phyloP scores from a whole-genome alignment of 2,113 vertebrate species.

The Opisthocomus hoazin region DNA sequence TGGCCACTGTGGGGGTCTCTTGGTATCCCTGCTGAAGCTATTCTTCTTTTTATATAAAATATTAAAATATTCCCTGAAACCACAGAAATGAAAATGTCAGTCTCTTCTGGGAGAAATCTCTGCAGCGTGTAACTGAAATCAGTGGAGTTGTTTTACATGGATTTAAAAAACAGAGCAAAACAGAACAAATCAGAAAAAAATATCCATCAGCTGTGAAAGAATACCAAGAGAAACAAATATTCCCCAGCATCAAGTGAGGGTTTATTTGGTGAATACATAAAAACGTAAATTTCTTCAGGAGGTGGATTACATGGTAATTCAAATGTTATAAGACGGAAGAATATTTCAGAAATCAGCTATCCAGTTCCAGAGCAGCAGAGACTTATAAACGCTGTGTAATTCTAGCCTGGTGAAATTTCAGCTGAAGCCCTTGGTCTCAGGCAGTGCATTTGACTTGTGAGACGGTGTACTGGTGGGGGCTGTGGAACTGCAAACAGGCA shows the following conservation, averaged over 20 bases:
- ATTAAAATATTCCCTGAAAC: not conserved
- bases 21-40: not conserved
- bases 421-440: not conserved
- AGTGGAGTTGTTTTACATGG: not conserved
- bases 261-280: not conserved
- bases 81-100: not conserved
- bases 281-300: not conserved
- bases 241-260: not conserved
- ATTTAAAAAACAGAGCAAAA: not conserved
- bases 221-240: not conserved
- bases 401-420: not conserved
- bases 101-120: not conserved
- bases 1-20: not conserved
- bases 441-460: not conserved
- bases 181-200: not conserved
- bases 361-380: not conserved
- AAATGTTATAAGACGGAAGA: not conserved
- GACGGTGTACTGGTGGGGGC: not conserved
- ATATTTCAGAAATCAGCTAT: not conserved
- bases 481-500: slow-evolving; percentile 14
- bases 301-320: not conserved
- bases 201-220: not conserved
- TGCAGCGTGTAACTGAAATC: not conserved
- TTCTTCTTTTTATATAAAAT: not conserved
- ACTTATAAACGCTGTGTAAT: not conserved